Evolutionary conservation across 2,797 vertebrate species (phyloP).

Genomic region (Pangasius djambal): DNA sequence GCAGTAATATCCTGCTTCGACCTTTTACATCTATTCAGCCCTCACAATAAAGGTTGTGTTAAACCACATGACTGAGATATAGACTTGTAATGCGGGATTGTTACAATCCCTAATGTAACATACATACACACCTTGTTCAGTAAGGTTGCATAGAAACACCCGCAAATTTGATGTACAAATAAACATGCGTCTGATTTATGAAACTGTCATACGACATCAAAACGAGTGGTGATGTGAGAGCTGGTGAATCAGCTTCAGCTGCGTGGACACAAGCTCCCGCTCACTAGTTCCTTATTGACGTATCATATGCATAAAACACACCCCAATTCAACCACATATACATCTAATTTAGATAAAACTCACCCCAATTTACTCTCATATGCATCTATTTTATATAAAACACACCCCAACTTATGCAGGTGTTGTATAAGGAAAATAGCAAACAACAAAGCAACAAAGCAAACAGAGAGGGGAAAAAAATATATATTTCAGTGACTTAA

Average conservation of each 20-base stretch:
- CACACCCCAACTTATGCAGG: not conserved
- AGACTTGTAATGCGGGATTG: not conserved
- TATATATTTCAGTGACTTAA: not conserved
- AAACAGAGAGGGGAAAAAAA: not conserved
- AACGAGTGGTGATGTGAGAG: not conserved
- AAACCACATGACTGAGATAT: not conserved
- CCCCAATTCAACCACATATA: not conserved
- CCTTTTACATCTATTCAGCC: constrained; percentile 16
- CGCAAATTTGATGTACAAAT: not conserved
- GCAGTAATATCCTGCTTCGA: not conserved
- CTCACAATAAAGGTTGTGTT: not conserved
- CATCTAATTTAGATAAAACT: not conserved
- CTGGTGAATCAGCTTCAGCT: not conserved
- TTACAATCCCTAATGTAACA: not conserved
- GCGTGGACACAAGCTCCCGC: not conserved
- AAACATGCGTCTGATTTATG: not conserved
- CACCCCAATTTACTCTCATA: not conserved
- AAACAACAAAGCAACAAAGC: too few relatives aligned
- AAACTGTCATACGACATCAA: not conserved
- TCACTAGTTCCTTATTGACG: not conserved
- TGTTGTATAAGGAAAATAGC: not conserved
- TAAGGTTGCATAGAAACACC: not conserved
- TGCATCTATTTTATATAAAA: not conserved
- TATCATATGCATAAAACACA: not conserved
- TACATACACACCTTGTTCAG: not conserved